Conservation (phyloP, 2,113 vertebrate species). For the Hyperopisus bebe region DNA sequence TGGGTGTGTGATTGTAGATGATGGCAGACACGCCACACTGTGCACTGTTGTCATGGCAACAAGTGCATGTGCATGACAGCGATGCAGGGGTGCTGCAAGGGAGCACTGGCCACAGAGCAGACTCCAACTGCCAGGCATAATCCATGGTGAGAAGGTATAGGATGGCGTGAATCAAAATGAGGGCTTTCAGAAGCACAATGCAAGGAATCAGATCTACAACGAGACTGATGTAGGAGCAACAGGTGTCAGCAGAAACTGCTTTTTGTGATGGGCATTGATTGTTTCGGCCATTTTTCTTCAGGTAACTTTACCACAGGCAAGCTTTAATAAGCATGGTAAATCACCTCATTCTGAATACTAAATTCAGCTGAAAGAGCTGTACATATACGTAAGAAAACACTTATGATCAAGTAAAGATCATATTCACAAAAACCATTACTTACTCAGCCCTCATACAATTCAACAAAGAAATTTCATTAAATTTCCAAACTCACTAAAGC, state of each 20-base stretch:
- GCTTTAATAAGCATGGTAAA: not conserved
- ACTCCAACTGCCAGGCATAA: not conserved
- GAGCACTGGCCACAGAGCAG: not conserved
- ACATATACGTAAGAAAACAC: not conserved
- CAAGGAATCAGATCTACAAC: not conserved
- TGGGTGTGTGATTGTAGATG: not conserved
- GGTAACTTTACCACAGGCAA: not conserved
- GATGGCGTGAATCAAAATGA: not conserved
- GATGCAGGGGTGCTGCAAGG: not conserved
- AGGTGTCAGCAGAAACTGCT: not conserved
- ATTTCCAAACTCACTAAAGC: not conserved
- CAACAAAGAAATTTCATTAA: not conserved
- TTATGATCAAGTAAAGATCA: not conserved
- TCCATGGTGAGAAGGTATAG: not conserved
- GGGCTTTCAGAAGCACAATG: not conserved
- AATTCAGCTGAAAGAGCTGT: not conserved
- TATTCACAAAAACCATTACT: not conserved
- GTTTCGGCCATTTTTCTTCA: not conserved
- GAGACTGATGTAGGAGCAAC: not conserved
- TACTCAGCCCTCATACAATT: not conserved
- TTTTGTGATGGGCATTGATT: not conserved
- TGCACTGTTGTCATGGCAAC: not conserved
- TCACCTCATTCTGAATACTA: not conserved
- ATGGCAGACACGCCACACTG: not conserved
- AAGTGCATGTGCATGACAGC: not conserved